Conservation (phyloP, 1,140 invertebrate genomes). For the Tachypleus tridentatus region DNA sequence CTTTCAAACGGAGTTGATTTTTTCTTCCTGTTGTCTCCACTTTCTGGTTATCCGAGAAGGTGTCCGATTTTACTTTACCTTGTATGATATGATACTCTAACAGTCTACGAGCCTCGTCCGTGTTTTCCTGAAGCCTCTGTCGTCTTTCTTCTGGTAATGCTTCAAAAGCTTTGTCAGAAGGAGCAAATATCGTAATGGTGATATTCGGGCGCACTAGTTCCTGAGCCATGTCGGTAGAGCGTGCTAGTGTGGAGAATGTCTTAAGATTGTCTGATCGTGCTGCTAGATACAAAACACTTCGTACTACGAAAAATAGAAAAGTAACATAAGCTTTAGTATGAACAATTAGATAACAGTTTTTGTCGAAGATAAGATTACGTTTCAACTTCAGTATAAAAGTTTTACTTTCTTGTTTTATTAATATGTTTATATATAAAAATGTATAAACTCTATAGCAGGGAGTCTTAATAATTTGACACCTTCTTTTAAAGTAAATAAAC, state of each 20-base stretch:
- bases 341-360: no score
- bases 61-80: conserved; percentile 31
- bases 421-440: no score
- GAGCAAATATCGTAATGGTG: conserved; percentile 43
- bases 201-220: conserved; percentile 33
- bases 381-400: no score
- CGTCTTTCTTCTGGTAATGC: conserved; percentile 33
- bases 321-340: no score
- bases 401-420: no score
- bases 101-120: conserved; percentile 31
- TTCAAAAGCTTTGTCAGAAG: conserved; percentile 38
- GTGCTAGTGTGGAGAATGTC: conserved; percentile 34
- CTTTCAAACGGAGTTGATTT: conserved; percentile 34
- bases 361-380: no score
- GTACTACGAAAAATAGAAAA: no score
- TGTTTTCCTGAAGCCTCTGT: conserved; percentile 29
- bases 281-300: conserved; percentile 32
- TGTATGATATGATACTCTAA: conserved; percentile 34
- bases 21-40: conserved; percentile 34
- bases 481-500: no score
- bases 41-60: conserved; percentile 35
- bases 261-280: conserved; percentile 28
- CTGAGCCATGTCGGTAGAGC: conserved; percentile 34
- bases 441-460: no score
- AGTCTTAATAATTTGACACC: no score